Evolutionary conservation across 92 coral and sea anemone species (phyloP).

Genomic region (Epizoanthus stellaris): DNA sequence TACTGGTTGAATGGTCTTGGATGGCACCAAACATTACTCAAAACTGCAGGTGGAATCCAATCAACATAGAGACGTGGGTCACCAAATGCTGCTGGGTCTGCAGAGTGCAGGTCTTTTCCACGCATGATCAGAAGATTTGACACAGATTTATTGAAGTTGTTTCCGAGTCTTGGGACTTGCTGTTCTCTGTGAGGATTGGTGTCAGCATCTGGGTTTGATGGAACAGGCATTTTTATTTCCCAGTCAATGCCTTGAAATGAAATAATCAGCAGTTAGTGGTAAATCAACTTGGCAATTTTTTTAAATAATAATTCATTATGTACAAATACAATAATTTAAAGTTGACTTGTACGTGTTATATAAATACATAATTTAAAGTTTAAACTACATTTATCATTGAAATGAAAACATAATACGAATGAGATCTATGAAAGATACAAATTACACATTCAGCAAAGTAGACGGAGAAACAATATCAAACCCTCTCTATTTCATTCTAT

Average conservation of each 20-base stretch:
- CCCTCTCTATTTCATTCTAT: no score
- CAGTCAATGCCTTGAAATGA: conserved; percentile 85
- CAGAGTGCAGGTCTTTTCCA: conserved; percentile 85
- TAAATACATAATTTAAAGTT: no score
- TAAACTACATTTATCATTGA: no score
- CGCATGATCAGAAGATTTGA: conserved; percentile 90
- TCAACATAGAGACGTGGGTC: conserved; percentile 78
- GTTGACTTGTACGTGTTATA: no score
- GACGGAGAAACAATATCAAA: no score
- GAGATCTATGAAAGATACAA: no score
- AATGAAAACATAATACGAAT: no score
- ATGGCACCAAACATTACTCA: conserved; percentile 76
- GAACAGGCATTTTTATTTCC: conserved; percentile 84
- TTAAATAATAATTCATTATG: background rate
- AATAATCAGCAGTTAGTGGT: background rate
- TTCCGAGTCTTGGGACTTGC: conserved; percentile 49
- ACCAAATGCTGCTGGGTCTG: conserved; percentile 77
- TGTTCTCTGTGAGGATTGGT: conserved; percentile 50
- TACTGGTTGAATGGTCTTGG: conserved; percentile 85
- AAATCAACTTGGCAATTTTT: background rate
- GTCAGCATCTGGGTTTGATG: conserved; percentile 59
- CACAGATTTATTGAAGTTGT: conserved; percentile 81
- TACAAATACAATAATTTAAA: no score
- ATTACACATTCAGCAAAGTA: no score
- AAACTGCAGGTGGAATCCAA: conserved; percentile 79